Evolutionary conservation across 1,140 invertebrate species (phyloP).

Genomic region (Philopotamus ludificatus): DNA sequence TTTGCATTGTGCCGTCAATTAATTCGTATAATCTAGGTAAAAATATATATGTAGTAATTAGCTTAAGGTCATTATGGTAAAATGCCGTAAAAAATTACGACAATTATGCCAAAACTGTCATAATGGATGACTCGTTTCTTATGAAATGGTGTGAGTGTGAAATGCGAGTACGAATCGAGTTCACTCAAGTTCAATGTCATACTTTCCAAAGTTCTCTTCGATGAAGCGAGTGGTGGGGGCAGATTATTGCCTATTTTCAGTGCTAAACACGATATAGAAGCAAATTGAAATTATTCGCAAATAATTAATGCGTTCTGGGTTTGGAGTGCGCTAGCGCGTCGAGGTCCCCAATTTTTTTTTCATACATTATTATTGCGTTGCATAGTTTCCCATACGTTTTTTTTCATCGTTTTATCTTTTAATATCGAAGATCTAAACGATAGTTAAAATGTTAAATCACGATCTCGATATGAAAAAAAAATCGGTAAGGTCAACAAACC

Average conservation of each 20-base stretch:
- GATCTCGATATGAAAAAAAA: conserved; percentile 22
- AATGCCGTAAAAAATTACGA: conserved; percentile 33
- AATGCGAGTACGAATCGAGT: conserved; percentile 25
- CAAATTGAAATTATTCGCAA: not conserved
- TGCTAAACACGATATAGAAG: not conserved
- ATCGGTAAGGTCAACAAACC: conserved; percentile 38
- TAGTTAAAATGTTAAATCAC: conserved; percentile 14
- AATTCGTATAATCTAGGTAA: too few relatives aligned
- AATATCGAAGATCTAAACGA: not conserved
- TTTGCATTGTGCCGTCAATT: too few relatives aligned
- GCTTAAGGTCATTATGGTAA: too few relatives aligned
- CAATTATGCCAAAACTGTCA: conserved; percentile 27
- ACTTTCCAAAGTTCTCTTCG: conserved; percentile 35
- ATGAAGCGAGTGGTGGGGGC: too few relatives aligned
- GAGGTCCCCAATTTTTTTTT: too few relatives aligned
- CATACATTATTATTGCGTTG: too few relatives aligned
- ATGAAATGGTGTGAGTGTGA: conserved; percentile 14
- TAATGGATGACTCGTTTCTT: conserved; percentile 21
- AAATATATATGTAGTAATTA: too few relatives aligned
- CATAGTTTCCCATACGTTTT: too few relatives aligned
- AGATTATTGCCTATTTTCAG: too few relatives aligned
- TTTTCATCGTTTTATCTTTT: too few relatives aligned
- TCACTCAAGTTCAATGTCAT: conserved; percentile 40
- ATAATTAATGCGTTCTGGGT: not conserved
- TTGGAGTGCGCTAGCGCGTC: too few relatives aligned